Conservation (phyloP, 2,797 vertebrate genomes). For the Carapus acus region DNA sequence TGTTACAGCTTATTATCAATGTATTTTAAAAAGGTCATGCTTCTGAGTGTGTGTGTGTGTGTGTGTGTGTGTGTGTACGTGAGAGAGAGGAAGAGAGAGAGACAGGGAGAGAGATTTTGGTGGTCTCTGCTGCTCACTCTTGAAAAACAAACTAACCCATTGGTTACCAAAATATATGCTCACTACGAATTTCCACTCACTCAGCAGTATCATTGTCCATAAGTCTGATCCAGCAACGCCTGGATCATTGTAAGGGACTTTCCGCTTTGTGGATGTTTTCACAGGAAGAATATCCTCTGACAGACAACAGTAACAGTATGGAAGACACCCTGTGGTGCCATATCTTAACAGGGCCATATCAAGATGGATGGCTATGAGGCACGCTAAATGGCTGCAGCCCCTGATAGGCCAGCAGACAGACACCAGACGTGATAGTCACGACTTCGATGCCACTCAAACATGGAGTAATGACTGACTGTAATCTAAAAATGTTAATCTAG, state of each 20-base stretch:
- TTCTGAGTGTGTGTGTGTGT: constrained; percentile 29
- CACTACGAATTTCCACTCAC: constrained; percentile 42
- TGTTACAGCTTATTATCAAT: constrained; percentile 69
- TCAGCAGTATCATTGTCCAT: too few relatives aligned
- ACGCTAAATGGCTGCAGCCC: constrained; percentile 42
- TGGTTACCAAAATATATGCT: constrained; percentile 25
- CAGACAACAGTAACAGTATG: constrained; percentile 65
- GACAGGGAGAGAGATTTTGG: constrained; percentile 36
- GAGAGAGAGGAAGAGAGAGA: constrained; percentile 14
- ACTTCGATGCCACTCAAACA: constrained; percentile 32
- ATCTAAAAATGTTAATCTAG: constrained; percentile 24
- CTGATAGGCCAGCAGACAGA: constrained; percentile 60
- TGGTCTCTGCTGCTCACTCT: constrained; percentile 53
- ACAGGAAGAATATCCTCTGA: constrained; percentile 15
- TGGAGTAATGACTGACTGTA: constrained; percentile 10
- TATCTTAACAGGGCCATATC: constrained; percentile 65
- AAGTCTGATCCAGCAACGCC: too few relatives aligned
- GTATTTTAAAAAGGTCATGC: constrained; percentile 55
- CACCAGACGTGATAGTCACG: constrained; percentile 46
- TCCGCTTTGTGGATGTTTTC: neutral
- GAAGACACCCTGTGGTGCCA: constrained; percentile 56
- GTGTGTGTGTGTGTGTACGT: constrained; percentile 28
- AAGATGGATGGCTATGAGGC: constrained; percentile 60
- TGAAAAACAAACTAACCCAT: constrained; percentile 53
- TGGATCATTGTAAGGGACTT: too few relatives aligned